Conservation (phyloP, 1,140 invertebrate genomes). For the Macrocentrus cingulum region DNA sequence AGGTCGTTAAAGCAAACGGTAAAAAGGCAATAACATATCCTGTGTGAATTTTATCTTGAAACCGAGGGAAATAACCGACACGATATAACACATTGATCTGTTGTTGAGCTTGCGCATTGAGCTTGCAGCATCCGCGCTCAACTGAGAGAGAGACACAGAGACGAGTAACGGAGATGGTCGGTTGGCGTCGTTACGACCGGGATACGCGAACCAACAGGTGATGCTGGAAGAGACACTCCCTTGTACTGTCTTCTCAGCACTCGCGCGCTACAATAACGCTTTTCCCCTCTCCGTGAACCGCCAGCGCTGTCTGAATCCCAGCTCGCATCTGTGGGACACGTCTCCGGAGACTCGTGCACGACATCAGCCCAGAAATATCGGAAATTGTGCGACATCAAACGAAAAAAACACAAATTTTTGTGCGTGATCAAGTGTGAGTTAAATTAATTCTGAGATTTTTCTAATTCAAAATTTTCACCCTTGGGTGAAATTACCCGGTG, state of each 20-base stretch:
- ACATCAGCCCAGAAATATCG: no score
- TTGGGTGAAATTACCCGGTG: no score
- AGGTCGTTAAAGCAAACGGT: no score
- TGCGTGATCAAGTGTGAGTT: no score
- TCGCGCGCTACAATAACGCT: neutral
- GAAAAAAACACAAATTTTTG: no score
- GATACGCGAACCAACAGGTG: conserved; percentile 50
- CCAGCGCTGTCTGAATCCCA: neutral
- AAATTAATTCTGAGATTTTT: no score
- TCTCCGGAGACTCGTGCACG: no score
- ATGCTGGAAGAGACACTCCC: conserved; percentile 47
- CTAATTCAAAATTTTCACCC: no score
- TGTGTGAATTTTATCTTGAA: no score
- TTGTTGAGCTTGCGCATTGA: conserved; percentile 16
- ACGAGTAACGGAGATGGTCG: conserved; percentile 12
- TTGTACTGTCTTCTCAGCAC: conserved; percentile 28
- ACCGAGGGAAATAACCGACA: neutral
- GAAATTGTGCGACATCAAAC: no score
- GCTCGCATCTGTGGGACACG: no score
- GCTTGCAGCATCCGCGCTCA: conserved; percentile 14
- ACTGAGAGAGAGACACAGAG: conserved; percentile 15
- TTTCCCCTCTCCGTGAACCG: neutral
- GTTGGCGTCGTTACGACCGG: conserved; percentile 34
- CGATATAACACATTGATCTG: conserved; percentile 50
- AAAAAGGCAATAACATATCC: no score